These are phyloP conservation scores for Callospermophilus lateralis DNA, from an alignment of 2,113 vertebrate genomes.

Conservation along the genomic window DNA sequence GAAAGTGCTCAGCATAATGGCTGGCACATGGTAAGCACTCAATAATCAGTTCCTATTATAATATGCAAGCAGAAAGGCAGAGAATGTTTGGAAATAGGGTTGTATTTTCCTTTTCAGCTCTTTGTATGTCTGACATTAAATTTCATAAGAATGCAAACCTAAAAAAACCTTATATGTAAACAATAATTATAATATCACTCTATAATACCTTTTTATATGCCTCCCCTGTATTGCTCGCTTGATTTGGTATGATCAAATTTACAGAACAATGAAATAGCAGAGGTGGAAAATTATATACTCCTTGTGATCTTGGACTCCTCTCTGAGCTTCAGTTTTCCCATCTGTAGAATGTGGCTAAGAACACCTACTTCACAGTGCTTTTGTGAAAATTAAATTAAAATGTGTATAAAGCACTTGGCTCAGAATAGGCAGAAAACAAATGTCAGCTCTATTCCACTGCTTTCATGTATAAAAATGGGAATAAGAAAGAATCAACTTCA, in stretches of 20 bases:
- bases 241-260: constrained; percentile 74
- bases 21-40: background rate
- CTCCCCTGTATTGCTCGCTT: constrained; percentile 56
- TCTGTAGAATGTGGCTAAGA: constrained; percentile 76
- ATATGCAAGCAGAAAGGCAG: constrained; percentile 41
- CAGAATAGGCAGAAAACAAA: constrained; percentile 57
- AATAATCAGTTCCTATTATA: constrained; percentile 47
- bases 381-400: constrained; percentile 73
- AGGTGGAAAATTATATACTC: constrained; percentile 70
- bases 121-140: constrained; percentile 69
- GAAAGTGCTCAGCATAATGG: constrained; percentile 17
- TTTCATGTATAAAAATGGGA: constrained; percentile 45
- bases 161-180: constrained; percentile 64
- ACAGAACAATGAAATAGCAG: constrained; percentile 70
- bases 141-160: constrained; percentile 64
- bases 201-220: constrained; percentile 68
- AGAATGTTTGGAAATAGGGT: constrained; percentile 65
- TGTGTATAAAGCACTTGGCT: constrained; percentile 62
- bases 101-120: constrained; percentile 70
- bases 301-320: constrained; percentile 57
- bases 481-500: constrained; percentile 55
- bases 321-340: constrained; percentile 73
- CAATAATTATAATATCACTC: constrained; percentile 76
- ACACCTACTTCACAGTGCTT: constrained; percentile 55
- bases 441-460: constrained; percentile 6